Conservation (phyloP, 2,797 vertebrate species). For the Helicolenus hilgendorfi region DNA sequence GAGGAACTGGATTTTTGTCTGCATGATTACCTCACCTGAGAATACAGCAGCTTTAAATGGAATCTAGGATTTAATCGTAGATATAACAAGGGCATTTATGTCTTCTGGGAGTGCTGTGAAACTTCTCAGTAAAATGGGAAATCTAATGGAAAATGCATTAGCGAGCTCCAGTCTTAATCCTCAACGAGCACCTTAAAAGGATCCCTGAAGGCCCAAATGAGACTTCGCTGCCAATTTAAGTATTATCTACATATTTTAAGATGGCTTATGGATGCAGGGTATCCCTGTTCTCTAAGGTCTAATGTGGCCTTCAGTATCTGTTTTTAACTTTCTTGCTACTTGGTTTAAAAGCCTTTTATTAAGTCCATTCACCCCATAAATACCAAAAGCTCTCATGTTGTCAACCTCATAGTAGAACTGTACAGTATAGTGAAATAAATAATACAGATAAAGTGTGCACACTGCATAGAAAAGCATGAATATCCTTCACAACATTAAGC, state of each 20-base stretch:
- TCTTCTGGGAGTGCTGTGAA: constrained; percentile 33
- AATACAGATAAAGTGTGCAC: not conserved
- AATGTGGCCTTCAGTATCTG: not conserved
- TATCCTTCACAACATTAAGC: not conserved
- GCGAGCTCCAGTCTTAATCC: constrained; percentile 28
- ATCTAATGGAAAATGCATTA: constrained; percentile 50
- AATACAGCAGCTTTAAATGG: constrained; percentile 26
- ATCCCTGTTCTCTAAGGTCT: not conserved
- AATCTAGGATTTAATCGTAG: constrained; percentile 19
- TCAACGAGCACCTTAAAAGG: constrained; percentile 43
- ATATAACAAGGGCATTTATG: constrained; percentile 31
- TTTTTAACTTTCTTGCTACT: not conserved
- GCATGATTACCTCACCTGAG: constrained; percentile 12
- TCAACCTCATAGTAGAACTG: not conserved
- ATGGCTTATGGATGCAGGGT: constrained; percentile 5
- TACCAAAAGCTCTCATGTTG: not conserved
- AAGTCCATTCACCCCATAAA: not conserved
- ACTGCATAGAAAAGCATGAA: not conserved
- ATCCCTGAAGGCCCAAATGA: constrained; percentile 23
- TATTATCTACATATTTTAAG: constrained; percentile 4
- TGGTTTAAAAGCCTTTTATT: not conserved
- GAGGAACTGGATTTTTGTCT: not conserved
- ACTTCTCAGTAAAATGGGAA: constrained; percentile 18
- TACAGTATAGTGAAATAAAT: not conserved
- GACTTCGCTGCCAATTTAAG: constrained; percentile 21